Evolutionary conservation across 2,797 vertebrate genomes (phyloP), one percentile per base, ranked within the genome.

Genomic region (Streptopelia turtur): DNA sequence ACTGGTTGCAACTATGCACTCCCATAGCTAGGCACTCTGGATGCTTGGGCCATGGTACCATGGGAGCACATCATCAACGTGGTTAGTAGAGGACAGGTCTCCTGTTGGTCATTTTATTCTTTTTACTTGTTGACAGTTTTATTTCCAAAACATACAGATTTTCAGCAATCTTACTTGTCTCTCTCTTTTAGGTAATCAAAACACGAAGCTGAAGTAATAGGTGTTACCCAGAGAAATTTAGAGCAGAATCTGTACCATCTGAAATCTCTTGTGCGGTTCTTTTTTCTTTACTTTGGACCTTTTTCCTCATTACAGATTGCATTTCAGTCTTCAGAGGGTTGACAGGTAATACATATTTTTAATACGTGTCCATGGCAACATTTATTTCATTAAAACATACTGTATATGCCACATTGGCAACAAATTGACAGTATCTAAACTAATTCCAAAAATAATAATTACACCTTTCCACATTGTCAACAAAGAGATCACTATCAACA

Each of bases 401-500:
- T 60, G 28, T 35, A 61, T 56, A 41, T 65, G 33, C 41, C 50
- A 77, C 49, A 45, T 4, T 80, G 64, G 70, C 39, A 93, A 91
- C 31, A 91, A 83, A 93, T 18, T 60, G 50, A 64, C 60, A 80
- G 35, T 52, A 82, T 59, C 74, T 76, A 75, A 80, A 81, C 16
- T 50, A 79, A 75, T 84, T 88, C 30, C 15, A 90, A 86, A 93
- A 95, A 87, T 49, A 94, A 71, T 85, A 84, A 90, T 77, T 87
- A 74, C 24, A 75, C 25, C 39, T 95, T 91, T 94, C 77, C 49
- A 91, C 13, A 37, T 3, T 87, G 68, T 95, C 77, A 95, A 80
- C 57, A 91, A 49, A 95, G 31, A 92, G 37, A 93, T 93, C 39
- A 47, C 70, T 86, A 80, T 79, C 68, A 96, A 61, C 16, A 84